These are phyloP conservation scores for Caenorhabditis doughertyi DNA, from an alignment of 2,888 invertebrate genomes.

Conservation along the genomic window DNA sequence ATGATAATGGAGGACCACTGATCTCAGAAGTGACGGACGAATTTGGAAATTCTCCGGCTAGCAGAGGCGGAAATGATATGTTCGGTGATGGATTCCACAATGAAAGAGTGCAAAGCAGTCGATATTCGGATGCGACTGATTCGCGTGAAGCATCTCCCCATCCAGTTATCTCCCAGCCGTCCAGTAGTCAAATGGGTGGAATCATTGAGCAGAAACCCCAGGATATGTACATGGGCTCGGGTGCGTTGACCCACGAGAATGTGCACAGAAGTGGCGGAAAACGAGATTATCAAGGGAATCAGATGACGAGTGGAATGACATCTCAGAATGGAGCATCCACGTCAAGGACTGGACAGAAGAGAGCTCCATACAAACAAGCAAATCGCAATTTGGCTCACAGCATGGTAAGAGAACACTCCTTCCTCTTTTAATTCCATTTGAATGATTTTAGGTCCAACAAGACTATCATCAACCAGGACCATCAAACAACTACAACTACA, in stretches of 20 bases:
- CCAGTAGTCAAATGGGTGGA: slow-evolving; percentile 4
- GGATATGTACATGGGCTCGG: slow-evolving; percentile 61
- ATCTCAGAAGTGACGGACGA: slow-evolving; percentile 67
- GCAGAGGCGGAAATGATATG: slow-evolving; percentile 5
- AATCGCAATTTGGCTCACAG: not conserved
- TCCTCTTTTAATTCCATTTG: not conserved
- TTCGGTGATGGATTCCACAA: slow-evolving; percentile 27
- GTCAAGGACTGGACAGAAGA: not conserved
- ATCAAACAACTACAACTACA: slow-evolving; percentile 6
- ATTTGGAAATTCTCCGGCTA: slow-evolving; percentile 56
- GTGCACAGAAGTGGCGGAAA: slow-evolving; percentile 19
- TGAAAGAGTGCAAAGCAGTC: not conserved
- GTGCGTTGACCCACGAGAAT: slow-evolving; percentile 56
- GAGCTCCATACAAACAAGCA: slow-evolving; percentile 23
- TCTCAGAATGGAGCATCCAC: not conserved
- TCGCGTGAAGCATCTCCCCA: slow-evolving; percentile 46
- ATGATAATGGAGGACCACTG: slow-evolving; percentile 54
- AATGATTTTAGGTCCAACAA: not conserved
- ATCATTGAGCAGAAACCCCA: slow-evolving; percentile 4
- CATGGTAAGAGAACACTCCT: not conserved
- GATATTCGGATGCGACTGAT: slow-evolving; percentile 26
- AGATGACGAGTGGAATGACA: not conserved
- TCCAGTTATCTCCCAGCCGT: slow-evolving; percentile 42
- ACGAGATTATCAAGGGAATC: slow-evolving; percentile 32
- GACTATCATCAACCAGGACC: not conserved